Evolutionary conservation across 2,113 vertebrate genomes (phyloP), one percentile per base, ranked within the genome.

Genomic region (Oryzias celebensis): DNA sequence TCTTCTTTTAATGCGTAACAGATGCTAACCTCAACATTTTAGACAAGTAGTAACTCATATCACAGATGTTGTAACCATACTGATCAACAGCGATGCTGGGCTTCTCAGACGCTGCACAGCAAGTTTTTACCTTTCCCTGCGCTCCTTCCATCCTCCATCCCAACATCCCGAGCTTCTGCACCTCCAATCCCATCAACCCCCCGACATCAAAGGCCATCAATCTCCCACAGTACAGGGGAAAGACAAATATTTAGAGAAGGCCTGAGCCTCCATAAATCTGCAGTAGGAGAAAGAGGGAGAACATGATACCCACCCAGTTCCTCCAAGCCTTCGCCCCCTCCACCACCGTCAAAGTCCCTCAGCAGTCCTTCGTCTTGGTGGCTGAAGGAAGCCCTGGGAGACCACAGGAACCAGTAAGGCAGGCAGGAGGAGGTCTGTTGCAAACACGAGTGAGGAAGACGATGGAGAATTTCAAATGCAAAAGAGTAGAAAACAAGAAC

Each of bases 231-330:
- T 91, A 90, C 89, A 91, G 88, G 84, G 85, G 88, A 92, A 92
- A 92, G 90, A 89, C 90, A 92, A 92, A 93, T 92, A 92, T 92
- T 93, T 93, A 92, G 88, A 92, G 86, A 92, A 91, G 91, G 85
- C 83, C 89, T 80, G 85, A 91, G 90, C 78, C 88, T 83, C 88
- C 89, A 92, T 93, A 92, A 92, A 93, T 93, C 92, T 91, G 88
- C 85, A 88, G 86, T 65, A 84, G 86, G 80, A 84, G 88, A 90
- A 81, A 85, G 82, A 83, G 68, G 57, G 87, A 82, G 89, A 91
- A 90, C 81, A 85, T 72, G 91, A 92, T 92, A 91, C 83, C 76
- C 72, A 56, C 73, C 62, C 65, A 47, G 71, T 63, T 72, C 77
- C 71, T 81, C 62, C 71, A 70, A 62, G 75, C 75, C 68, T 64